A percentile compares a stretch with the other conserved stretches of the same genome.
phyloP scores from a whole-genome alignment of 2,113 vertebrate species.

The Stictonetta naevosa region DNA sequence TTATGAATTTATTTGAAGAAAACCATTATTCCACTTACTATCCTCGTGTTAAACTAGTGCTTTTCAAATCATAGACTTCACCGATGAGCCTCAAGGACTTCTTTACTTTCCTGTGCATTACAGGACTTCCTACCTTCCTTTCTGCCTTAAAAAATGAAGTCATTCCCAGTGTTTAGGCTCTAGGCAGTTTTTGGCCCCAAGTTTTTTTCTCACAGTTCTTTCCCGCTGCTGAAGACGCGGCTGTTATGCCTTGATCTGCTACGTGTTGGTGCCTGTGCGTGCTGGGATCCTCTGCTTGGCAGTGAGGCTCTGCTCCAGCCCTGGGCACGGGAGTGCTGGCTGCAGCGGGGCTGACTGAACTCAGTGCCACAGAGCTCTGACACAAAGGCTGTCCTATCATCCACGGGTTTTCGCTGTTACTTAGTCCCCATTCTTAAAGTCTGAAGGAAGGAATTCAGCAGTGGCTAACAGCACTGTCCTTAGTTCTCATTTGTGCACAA shows the following conservation, averaged over 20 bases:
- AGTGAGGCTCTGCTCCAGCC: not conserved
- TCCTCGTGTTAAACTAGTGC: not conserved
- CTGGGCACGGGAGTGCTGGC: not conserved
- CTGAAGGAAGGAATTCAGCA: not conserved
- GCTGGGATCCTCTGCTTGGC: not conserved
- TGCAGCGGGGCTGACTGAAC: not conserved
- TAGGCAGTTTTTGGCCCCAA: constrained; percentile 26
- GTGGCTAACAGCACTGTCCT: accelerated
- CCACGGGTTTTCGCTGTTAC: not conserved
- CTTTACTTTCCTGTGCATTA: not conserved
- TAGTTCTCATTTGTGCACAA: not conserved
- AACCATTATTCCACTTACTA: constrained; percentile 33
- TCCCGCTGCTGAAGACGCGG: not conserved
- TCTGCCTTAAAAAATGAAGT: not conserved
- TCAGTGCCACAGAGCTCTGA: not conserved
- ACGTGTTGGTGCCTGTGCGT: not conserved
- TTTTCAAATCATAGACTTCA: constrained; percentile 8
- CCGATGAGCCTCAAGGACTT: constrained; percentile 19
- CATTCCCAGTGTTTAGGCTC: constrained; percentile 50
- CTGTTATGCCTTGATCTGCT: not conserved
- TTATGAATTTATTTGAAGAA: constrained; percentile 47
- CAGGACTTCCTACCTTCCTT: constrained; percentile 43
- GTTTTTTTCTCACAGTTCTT: constrained; percentile 37
- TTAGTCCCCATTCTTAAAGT: not conserved
- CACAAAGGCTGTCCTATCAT: not conserved